phyloP scores from a whole-genome alignment of 2,113 vertebrate species.

The Pollachius pollachius region DNA sequence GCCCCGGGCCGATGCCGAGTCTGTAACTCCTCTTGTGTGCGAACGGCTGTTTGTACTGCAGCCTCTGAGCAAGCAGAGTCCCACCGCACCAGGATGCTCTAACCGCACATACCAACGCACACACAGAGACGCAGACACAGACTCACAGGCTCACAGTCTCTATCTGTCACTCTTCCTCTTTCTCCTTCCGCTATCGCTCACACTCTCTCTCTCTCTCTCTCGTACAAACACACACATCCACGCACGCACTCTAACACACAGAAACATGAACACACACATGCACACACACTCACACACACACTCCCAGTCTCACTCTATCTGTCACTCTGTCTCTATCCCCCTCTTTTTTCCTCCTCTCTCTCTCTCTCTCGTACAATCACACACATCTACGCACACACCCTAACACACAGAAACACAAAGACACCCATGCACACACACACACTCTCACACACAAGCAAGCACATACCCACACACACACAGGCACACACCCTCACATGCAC shows the following conservation, averaged over 20 bases:
- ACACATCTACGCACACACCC: too few relatives aligned
- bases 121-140: neutral
- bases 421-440: too few relatives aligned
- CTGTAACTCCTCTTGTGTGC: conserved; percentile 70
- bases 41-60: conserved; percentile 32
- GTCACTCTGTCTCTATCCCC: neutral
- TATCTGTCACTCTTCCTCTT: neutral
- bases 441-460: too few relatives aligned
- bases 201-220: too few relatives aligned
- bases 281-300: neutral
- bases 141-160: neutral
- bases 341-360: neutral
- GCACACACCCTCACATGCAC: too few relatives aligned
- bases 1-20: conserved; percentile 40
- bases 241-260: too few relatives aligned
- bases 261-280: neutral
- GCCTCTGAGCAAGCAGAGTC: conserved; percentile 31
- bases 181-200: neutral
- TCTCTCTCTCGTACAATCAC: too few relatives aligned
- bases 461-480: too few relatives aligned
- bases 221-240: too few relatives aligned
- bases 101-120: conserved; percentile 15
- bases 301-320: neutral
- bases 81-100: conserved; percentile 36
- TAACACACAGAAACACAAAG: too few relatives aligned